Evolutionary conservation across 2,113 vertebrate species (phyloP).

Genomic region (Actenoides hombroni): DNA sequence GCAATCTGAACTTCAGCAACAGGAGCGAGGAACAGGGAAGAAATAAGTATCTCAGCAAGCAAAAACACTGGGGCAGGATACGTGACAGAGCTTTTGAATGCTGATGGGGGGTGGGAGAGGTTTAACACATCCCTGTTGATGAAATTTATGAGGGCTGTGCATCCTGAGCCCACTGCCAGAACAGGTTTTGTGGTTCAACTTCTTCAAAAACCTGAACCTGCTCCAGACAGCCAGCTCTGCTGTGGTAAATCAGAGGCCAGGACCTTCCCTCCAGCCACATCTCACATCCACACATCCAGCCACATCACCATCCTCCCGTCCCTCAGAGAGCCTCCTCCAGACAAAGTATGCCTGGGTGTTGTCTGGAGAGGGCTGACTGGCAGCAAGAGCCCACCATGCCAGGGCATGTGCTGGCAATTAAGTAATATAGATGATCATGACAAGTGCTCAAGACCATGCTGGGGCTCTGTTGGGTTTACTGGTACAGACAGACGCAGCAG

Average conservation of each 20-base stretch:
- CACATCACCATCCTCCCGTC: rapidly evolving
- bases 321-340: not conserved
- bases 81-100: not conserved
- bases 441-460: not conserved
- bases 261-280: not conserved
- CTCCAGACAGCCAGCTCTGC: rapidly evolving
- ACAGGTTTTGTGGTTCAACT: not conserved
- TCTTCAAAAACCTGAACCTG: not conserved
- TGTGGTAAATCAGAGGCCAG: not conserved
- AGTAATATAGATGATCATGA: not conserved
- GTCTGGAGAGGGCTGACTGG: not conserved
- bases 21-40: not conserved
- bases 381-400: rapidly evolving
- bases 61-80: not conserved
- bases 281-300: not conserved
- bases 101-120: rapidly evolving
- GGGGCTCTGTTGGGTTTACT: not conserved
- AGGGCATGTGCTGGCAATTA: not conserved
- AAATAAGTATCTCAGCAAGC: not conserved
- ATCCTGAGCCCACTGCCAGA: not conserved
- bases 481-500: not conserved
- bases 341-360: not conserved
- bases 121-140: not conserved
- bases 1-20: not conserved
- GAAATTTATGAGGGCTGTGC: not conserved